Evolutionary conservation across 2,797 vertebrate species (phyloP).

Genomic region (Yasuhikotakia modesta): DNA sequence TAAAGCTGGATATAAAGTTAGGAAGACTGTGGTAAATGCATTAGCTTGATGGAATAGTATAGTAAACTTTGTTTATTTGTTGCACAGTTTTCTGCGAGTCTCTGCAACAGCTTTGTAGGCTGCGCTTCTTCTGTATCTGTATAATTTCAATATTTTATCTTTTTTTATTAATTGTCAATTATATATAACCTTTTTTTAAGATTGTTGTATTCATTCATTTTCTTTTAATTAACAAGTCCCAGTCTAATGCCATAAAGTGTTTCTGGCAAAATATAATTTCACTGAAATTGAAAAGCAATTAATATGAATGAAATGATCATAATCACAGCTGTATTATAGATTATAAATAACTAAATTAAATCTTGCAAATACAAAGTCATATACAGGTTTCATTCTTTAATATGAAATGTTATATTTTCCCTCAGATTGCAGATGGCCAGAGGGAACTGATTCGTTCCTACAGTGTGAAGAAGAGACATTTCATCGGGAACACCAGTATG

Average conservation of each 20-base stretch:
- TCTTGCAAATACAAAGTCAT: not conserved
- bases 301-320: not conserved
- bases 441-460: conserved; percentile 95
- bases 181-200: not conserved
- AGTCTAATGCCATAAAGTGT: not conserved
- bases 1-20: not conserved
- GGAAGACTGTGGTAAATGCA: not conserved
- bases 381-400: not conserved
- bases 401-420: not conserved
- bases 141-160: no score
- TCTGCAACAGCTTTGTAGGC: no score
- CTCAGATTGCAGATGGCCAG: conserved; percentile 93
- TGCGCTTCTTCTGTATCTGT: no score
- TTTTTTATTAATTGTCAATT: not conserved
- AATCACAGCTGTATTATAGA: not conserved
- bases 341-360: not conserved
- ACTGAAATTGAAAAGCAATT: not conserved
- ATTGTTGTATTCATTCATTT: not conserved
- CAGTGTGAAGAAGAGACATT: conserved; percentile 97
- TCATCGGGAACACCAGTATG: conserved; percentile 98
- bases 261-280: not conserved
- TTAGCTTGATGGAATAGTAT: not conserved
- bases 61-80: not conserved
- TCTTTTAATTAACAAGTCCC: not conserved
- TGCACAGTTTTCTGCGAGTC: not conserved